phyloP scores from a whole-genome alignment of 1,140 invertebrate genomes.

The Zophobas atratus region DNA sequence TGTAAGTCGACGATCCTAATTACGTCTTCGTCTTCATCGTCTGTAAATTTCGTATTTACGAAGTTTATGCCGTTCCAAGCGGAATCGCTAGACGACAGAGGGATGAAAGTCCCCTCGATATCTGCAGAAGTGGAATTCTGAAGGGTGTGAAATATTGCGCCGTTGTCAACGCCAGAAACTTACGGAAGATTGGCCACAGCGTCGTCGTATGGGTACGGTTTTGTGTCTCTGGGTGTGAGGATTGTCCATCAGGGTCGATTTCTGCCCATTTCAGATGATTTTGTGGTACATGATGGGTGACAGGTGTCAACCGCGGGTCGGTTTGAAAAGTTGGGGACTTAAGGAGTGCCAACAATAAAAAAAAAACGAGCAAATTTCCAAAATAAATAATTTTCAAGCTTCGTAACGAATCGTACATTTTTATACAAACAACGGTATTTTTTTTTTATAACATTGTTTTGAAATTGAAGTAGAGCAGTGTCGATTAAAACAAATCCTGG shows the following conservation, averaged over 20 bases:
- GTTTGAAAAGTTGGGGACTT: too few relatives aligned
- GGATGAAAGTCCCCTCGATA: constrained; percentile 28
- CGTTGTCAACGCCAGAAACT: neutral
- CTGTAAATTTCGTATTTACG: constrained; percentile 10
- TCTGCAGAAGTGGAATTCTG: neutral
- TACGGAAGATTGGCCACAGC: neutral
- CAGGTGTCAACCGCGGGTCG: too few relatives aligned
- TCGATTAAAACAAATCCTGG: too few relatives aligned
- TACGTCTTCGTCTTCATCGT: constrained; percentile 18
- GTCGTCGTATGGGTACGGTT: constrained; percentile 25
- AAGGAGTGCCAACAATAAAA: too few relatives aligned
- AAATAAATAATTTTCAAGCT: too few relatives aligned
- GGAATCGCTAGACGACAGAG: neutral
- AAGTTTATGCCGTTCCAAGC: constrained; percentile 9
- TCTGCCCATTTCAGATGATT: neutral
- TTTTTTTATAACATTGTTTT: too few relatives aligned
- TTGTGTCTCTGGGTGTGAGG: neutral
- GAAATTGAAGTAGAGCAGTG: too few relatives aligned
- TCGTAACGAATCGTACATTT: too few relatives aligned
- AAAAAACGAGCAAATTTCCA: too few relatives aligned
- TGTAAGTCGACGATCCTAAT: constrained; percentile 9
- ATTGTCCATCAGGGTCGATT: constrained; percentile 3
- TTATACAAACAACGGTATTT: too few relatives aligned
- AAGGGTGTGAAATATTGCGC: neutral
- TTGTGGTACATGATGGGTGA: too few relatives aligned